These are phyloP conservation scores for Rapana venosa DNA, from an alignment of 2,888 invertebrate genomes.

Conservation along the genomic window DNA sequence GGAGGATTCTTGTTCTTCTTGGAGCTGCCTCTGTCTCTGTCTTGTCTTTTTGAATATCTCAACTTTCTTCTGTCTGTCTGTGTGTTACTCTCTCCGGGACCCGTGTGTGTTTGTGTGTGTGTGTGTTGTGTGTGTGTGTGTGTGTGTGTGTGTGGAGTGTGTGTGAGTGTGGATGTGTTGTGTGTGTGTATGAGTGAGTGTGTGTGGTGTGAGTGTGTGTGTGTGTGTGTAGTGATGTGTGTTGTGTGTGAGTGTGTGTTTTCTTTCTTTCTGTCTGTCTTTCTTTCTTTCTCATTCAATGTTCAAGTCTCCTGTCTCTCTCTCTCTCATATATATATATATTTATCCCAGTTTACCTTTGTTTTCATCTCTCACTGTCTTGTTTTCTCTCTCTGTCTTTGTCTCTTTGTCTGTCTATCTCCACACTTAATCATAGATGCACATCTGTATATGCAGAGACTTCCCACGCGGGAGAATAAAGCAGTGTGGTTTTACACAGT, in stretches of 20 bases:
- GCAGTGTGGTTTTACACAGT: too few relatives aligned
- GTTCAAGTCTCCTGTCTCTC: neutral
- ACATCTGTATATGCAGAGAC: too few relatives aligned
- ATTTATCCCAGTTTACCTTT: too few relatives aligned
- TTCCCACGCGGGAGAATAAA: too few relatives aligned
- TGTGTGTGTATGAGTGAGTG: neutral
- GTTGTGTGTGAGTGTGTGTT: neutral
- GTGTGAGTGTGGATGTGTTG: neutral
- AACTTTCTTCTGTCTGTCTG: neutral
- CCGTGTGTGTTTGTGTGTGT: too few relatives aligned
- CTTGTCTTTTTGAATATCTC: neutral
- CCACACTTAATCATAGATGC: neutral
- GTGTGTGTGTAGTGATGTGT: neutral
- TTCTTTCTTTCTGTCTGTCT: neutral
- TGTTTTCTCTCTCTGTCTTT: neutral
- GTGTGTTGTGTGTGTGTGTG: too few relatives aligned
- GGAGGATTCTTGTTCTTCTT: slow-evolving; percentile 11
- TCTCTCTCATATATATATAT: too few relatives aligned
- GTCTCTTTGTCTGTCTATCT: neutral
- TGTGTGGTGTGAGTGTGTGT: neutral
- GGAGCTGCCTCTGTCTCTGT: neutral
- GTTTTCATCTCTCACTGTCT: too few relatives aligned
- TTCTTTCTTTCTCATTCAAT: neutral
- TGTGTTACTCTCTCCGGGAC: neutral
- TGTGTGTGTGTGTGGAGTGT: too few relatives aligned